A percentile compares a stretch with the other conserved stretches of the same genome.
Evolutionary conservation across 92 coral and sea anemone species (phyloP).

Genomic region (Palythoa grandis): DNA sequence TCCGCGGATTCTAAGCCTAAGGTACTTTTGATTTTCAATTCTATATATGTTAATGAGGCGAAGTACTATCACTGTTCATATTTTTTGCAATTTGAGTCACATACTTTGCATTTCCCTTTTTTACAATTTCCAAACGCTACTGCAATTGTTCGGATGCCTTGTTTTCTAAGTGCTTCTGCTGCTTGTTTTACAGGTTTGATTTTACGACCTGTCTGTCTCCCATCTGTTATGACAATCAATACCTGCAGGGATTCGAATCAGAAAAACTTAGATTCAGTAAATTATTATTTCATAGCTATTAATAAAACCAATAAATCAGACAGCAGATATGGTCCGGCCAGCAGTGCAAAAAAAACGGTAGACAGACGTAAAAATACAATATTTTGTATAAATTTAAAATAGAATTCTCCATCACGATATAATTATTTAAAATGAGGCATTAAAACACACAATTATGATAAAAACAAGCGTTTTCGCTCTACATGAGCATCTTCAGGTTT

Average conservation of each 20-base stretch:
- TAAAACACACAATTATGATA: too few relatives aligned
- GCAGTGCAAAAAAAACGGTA: too few relatives aligned
- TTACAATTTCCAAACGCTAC: neutral
- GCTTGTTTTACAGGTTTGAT: neutral
- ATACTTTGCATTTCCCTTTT: slow-evolving; percentile 9
- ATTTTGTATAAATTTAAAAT: too few relatives aligned
- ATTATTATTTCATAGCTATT: neutral
- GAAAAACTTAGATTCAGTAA: neutral
- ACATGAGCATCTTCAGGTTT: too few relatives aligned
- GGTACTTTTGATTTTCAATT: neutral
- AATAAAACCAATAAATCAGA: neutral
- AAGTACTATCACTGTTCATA: neutral
- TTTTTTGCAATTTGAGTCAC: neutral
- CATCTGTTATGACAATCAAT: neutral
- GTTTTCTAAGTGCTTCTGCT: neutral
- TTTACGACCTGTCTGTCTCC: neutral
- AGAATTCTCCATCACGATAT: too few relatives aligned
- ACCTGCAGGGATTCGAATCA: neutral
- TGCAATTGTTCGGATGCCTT: neutral
- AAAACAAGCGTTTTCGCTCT: too few relatives aligned
- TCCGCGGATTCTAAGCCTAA: neutral
- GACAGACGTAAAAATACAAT: too few relatives aligned
- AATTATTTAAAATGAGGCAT: too few relatives aligned
- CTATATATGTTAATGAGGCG: neutral
- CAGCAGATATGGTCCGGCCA: too few relatives aligned